Conservation (phyloP, 2,888 invertebrate genomes). For the Bembecia ichneumoniformis region DNA sequence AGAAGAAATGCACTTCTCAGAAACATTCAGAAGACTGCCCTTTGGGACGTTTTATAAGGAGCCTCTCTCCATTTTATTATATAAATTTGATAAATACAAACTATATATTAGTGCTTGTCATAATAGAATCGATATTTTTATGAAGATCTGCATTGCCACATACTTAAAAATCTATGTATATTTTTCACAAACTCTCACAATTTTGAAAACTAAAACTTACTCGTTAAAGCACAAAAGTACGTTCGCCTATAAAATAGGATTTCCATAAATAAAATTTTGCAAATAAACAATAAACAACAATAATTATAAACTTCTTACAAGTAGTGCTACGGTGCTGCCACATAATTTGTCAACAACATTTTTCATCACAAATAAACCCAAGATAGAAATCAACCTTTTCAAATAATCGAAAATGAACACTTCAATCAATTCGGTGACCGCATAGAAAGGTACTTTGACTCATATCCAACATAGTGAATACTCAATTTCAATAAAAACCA, state of each 20-base stretch:
- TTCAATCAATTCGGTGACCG: constrained; percentile 57
- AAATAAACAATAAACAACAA: constrained; percentile 55
- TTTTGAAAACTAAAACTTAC: constrained; percentile 58
- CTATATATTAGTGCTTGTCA: constrained; percentile 39
- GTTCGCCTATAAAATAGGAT: constrained; percentile 55
- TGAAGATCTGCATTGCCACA: constrained; percentile 73
- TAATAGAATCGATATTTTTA: constrained; percentile 54
- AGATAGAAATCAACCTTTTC: constrained; percentile 51
- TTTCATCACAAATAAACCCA: constrained; percentile 58
- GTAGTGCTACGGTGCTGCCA: constrained; percentile 59
- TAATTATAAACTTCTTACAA: constrained; percentile 54
- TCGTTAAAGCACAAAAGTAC: constrained; percentile 56
- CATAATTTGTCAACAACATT: constrained; percentile 69
- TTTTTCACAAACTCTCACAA: constrained; percentile 60
- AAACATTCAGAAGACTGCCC: constrained; percentile 89
- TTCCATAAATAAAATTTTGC: constrained; percentile 69
- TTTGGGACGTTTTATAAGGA: constrained; percentile 65
- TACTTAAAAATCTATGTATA: constrained; percentile 72
- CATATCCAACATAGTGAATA: constrained; percentile 72
- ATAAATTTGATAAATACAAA: constrained; percentile 56
- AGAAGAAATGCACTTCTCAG: constrained; percentile 92
- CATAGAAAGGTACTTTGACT: constrained; percentile 69
- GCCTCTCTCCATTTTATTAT: constrained; percentile 50
- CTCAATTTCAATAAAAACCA: constrained; percentile 48
- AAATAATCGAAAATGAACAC: constrained; percentile 44